A percentile compares a stretch with the other conserved stretches of the same genome.
Conservation (phyloP, 2,888 invertebrate genomes). For the Clusia tigrina region DNA sequence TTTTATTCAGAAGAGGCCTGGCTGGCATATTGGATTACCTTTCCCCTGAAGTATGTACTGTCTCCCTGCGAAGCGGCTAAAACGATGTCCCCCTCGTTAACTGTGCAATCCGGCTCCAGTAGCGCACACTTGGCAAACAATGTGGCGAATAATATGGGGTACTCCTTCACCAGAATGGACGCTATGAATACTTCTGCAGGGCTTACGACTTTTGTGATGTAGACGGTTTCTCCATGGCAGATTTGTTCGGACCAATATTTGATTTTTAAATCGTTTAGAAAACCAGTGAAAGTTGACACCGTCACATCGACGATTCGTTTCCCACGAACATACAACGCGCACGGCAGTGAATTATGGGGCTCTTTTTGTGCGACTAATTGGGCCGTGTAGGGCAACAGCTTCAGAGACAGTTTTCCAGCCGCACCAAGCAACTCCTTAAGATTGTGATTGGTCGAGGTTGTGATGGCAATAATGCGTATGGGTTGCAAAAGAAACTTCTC, state of each 20-base stretch:
- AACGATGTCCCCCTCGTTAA: conserved; percentile 35
- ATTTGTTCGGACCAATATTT: conserved; percentile 39
- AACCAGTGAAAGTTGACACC: conserved; percentile 37
- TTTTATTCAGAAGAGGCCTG: no score
- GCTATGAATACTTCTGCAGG: conserved; percentile 42
- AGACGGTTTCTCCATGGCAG: conserved; percentile 31
- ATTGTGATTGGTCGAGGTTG: conserved; percentile 23
- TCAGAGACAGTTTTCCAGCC: conserved; percentile 25
- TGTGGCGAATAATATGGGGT: conserved; percentile 32
- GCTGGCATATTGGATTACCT: no score
- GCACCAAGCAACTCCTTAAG: conserved; percentile 30
- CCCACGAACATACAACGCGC: conserved; percentile 27
- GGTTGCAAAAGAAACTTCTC: conserved; percentile 33
- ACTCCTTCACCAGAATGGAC: conserved; percentile 30
- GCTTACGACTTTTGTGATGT: conserved; percentile 34
- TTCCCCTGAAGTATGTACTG: conserved; percentile 30
- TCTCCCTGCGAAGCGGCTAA: conserved; percentile 15
- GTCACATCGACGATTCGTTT: conserved; percentile 36
- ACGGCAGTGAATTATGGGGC: no score
- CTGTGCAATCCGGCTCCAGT: conserved; percentile 9
- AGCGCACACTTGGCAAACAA: conserved; percentile 35
- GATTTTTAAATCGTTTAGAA: conserved; percentile 29
- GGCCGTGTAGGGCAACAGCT: conserved; percentile 30
- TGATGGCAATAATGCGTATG: conserved; percentile 34
- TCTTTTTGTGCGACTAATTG: no score